Evolutionary conservation across 2,797 vertebrate genomes (phyloP).

Genomic region (Sibirionetta formosa): DNA sequence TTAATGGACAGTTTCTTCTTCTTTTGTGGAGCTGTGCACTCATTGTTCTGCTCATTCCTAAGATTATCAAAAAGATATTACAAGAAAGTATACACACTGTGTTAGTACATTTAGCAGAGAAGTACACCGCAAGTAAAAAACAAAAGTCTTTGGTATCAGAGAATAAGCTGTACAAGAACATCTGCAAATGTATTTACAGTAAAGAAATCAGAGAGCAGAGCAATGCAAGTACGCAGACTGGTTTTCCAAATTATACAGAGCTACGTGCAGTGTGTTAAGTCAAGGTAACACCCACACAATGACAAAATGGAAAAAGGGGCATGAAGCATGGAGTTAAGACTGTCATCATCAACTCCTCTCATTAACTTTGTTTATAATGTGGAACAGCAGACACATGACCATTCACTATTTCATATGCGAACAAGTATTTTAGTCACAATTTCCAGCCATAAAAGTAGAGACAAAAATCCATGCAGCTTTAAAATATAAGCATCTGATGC

Average conservation of each 20-base stretch:
- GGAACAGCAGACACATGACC: neutral
- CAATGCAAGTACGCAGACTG: neutral
- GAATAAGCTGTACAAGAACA: neutral
- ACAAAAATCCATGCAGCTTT: neutral
- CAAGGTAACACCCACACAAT: constrained; percentile 25
- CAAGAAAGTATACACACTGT: neutral
- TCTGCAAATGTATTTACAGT: neutral
- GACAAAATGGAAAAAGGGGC: constrained; percentile 38
- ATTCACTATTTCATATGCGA: neutral
- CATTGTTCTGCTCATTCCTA: accelerated
- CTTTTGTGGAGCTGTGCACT: accelerated
- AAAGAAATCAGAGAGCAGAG: neutral
- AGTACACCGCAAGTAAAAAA: neutral
- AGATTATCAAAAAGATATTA: neutral
- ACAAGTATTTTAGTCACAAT: neutral
- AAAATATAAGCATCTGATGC: neutral
- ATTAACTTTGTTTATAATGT: neutral
- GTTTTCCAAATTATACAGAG: constrained; percentile 5
- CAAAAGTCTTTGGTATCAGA: accelerated
- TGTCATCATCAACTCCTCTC: constrained; percentile 22
- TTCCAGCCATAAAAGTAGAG: neutral
- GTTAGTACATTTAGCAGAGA: neutral
- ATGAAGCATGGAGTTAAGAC: neutral
- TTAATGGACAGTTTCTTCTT: neutral
- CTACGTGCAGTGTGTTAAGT: neutral